These are phyloP conservation scores for Netelia fuscicornis DNA, from an alignment of 2,888 invertebrate genomes.

Conservation along the genomic window DNA sequence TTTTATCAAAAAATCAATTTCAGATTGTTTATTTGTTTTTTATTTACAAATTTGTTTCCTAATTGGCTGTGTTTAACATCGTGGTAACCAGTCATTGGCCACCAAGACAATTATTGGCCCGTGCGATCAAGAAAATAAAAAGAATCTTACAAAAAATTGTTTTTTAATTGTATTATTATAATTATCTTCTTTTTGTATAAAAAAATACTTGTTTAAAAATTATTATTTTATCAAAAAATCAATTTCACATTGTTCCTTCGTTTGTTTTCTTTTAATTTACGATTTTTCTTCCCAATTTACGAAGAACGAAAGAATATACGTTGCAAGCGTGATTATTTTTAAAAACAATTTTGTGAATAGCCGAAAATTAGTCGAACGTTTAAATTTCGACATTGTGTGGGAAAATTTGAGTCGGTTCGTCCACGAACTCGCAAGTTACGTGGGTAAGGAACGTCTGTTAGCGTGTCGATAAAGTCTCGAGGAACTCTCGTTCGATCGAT, in stretches of 20 bases:
- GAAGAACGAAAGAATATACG: too few relatives aligned
- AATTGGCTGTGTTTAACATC: background rate
- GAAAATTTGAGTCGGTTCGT: background rate
- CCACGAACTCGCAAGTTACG: constrained; percentile 37
- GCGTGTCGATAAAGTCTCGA: constrained; percentile 75
- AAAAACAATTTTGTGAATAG: background rate
- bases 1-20: too few relatives aligned
- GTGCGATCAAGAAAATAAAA: background rate
- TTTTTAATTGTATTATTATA: too few relatives aligned
- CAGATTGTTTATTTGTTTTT: too few relatives aligned
- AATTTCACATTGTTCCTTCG: too few relatives aligned
- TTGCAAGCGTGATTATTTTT: too few relatives aligned
- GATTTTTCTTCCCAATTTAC: too few relatives aligned
- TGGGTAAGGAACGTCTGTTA: constrained; percentile 71
- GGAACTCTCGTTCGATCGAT: constrained; percentile 72
- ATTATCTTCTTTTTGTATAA: too few relatives aligned
- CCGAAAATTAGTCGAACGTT: background rate
- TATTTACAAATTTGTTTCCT: too few relatives aligned
- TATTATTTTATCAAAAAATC: too few relatives aligned
- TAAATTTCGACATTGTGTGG: background rate
- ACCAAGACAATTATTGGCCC: constrained; percentile 11
- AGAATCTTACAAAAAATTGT: background rate
- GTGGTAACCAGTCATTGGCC: background rate
- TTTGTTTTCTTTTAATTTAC: too few relatives aligned
- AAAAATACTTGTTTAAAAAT: too few relatives aligned